phyloP scores from a whole-genome alignment of 2,113 vertebrate species.

The Rutilus rutilus region DNA sequence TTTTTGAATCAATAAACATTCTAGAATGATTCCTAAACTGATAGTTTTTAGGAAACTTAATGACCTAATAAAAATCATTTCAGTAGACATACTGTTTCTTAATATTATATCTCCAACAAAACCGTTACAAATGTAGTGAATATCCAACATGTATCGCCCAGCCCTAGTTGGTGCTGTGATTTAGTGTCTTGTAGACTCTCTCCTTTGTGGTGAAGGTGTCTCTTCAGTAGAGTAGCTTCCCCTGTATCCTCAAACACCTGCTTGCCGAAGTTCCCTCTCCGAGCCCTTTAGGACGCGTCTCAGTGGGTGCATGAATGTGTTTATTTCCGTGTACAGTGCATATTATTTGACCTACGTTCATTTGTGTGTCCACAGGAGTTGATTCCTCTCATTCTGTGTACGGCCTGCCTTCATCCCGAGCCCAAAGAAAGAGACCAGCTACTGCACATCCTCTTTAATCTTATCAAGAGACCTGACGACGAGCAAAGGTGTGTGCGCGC shows the following conservation, averaged over 20 bases:
- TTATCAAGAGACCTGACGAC: constrained; percentile 98
- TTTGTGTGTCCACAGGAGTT: constrained; percentile 80
- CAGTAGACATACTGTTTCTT: neutral
- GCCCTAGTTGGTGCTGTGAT: constrained; percentile 7
- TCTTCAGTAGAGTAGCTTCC: neutral
- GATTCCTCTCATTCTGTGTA: constrained; percentile 96
- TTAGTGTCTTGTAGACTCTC: constrained; percentile 10
- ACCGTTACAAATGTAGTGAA: neutral
- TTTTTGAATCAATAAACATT: neutral
- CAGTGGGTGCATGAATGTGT: constrained; percentile 44
- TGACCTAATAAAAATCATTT: neutral
- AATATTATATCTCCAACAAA: neutral
- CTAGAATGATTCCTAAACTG: no score
- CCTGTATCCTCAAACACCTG: constrained; percentile 21
- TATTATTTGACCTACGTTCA: constrained; percentile 21
- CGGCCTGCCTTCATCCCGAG: constrained; percentile 96
- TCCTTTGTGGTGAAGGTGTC: constrained; percentile 26
- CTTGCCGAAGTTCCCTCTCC: constrained; percentile 24
- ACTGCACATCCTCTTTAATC: constrained; percentile 97
- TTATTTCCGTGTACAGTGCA: neutral
- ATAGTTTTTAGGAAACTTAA: neutral
- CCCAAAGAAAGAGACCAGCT: constrained; percentile 98
- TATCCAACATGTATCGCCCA: neutral
- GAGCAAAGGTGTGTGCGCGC: constrained; percentile 85
- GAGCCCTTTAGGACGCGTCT: constrained; percentile 40